Evolutionary conservation across 2,113 vertebrate genomes (phyloP).

Genomic region (Brachypodius melanocephalos): DNA sequence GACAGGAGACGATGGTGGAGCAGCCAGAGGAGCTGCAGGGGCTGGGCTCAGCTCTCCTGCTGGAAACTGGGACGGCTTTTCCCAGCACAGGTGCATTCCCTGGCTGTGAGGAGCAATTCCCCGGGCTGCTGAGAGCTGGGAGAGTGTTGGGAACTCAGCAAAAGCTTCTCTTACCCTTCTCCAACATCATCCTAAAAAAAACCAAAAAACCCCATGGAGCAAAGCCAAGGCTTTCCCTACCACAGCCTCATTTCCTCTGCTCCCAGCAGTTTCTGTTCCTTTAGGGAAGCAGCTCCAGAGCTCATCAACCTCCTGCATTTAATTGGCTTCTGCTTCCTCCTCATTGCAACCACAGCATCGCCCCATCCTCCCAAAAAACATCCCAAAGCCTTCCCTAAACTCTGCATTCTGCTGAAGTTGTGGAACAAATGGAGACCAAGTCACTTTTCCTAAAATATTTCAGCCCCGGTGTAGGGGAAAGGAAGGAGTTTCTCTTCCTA

Average conservation of each 20-base stretch:
- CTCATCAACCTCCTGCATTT: background rate
- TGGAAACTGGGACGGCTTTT: constrained; percentile 1
- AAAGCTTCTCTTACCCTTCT: background rate
- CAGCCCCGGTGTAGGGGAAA: background rate
- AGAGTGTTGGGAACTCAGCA: background rate
- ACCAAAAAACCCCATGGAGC: background rate
- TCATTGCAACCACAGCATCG: background rate
- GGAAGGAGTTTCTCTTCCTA: background rate
- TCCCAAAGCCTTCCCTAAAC: background rate
- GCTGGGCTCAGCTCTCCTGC: background rate
- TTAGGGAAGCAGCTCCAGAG: background rate
- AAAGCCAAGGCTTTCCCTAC: constrained; percentile 1
- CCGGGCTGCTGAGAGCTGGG: background rate
- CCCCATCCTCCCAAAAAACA: background rate
- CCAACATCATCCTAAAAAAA: background rate
- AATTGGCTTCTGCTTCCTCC: background rate
- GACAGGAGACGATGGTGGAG: background rate
- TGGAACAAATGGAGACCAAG: background rate
- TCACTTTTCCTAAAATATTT: background rate
- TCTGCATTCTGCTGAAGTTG: background rate
- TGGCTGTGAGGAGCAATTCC: background rate
- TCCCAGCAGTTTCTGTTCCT: background rate
- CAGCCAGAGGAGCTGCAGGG: background rate
- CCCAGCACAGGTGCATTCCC: background rate
- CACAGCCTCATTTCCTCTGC: background rate